Percentiles rank a stretch among this genome's conserved stretches.
Evolutionary conservation across 2,888 invertebrate genomes (phyloP).

Genomic region (Thera britannica): DNA sequence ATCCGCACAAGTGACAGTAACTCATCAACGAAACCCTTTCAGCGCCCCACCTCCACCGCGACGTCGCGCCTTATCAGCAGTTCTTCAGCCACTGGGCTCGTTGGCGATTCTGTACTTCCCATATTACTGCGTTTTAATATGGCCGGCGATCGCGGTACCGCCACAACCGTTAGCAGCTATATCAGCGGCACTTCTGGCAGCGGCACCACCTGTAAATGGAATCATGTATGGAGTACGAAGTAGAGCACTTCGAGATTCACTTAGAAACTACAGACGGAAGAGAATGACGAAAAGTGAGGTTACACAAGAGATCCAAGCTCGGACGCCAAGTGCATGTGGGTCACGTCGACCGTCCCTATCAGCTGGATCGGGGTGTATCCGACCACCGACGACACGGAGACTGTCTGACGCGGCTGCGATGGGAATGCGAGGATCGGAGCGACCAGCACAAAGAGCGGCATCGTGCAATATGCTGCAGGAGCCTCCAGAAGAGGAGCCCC

Average conservation of each 20-base stretch:
- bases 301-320: constrained; percentile 91
- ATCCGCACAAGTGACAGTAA: constrained; percentile 93
- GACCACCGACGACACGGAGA: constrained; percentile 74
- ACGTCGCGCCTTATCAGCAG: constrained; percentile 86
- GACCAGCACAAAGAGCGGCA: constrained; percentile 85
- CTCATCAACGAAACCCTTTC: constrained; percentile 92
- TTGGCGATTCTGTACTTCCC: constrained; percentile 90
- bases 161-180: constrained; percentile 81
- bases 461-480: constrained; percentile 89
- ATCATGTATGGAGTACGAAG: constrained; percentile 91
- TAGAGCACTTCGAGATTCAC: constrained; percentile 88
- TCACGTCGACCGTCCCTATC: constrained; percentile 90
- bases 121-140: constrained; percentile 88
- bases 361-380: constrained; percentile 78
- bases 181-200: constrained; percentile 87
- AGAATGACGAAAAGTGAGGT: constrained; percentile 91
- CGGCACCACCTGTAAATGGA: constrained; percentile 90
- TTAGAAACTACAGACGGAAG: constrained; percentile 91
- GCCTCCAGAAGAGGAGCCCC: constrained; percentile 77
- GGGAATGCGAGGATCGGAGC: constrained; percentile 70
- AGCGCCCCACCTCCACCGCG: constrained; percentile 88
- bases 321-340: constrained; percentile 91
- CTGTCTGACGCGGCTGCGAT: constrained; percentile 77
- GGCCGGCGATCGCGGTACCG: constrained; percentile 82
- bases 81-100: constrained; percentile 89